Evolutionary conservation across 2,113 vertebrate genomes (phyloP).

Genomic region (Centropristis striata): DNA sequence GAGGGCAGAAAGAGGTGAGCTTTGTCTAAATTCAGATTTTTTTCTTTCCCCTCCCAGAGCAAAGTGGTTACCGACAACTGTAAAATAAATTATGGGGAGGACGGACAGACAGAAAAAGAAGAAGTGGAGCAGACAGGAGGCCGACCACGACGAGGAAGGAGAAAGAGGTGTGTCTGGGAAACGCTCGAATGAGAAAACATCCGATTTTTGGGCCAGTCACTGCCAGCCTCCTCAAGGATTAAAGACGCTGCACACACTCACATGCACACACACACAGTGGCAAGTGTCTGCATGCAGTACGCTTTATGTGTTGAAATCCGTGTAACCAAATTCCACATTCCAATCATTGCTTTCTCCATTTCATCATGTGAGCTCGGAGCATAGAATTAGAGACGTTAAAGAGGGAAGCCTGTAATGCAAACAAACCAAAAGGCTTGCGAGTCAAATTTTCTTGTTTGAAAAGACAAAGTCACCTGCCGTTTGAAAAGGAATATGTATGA

Average conservation of each 20-base stretch:
- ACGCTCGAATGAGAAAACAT: slow-evolving; percentile 78
- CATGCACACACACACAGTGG: slow-evolving; percentile 16
- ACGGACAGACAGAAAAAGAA: neutral
- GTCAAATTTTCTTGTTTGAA: too few relatives aligned
- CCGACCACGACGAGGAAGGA: neutral
- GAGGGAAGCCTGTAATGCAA: neutral
- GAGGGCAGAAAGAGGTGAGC: slow-evolving; percentile 35
- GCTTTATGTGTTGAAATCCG: slow-evolving; percentile 79
- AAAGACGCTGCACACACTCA: slow-evolving; percentile 45
- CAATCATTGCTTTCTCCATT: slow-evolving; percentile 73
- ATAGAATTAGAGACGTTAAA: slow-evolving; percentile 11
- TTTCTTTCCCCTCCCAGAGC: neutral
- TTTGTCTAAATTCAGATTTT: slow-evolving; percentile 48
- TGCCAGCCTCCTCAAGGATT: slow-evolving; percentile 69
- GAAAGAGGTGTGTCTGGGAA: slow-evolving; percentile 78
- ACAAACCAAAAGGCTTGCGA: neutral
- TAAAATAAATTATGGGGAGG: slow-evolving; percentile 51
- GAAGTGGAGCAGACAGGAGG: slow-evolving; percentile 25
- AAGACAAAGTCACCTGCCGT: neutral
- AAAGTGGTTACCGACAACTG: slow-evolving; percentile 34
- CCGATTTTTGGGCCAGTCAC: slow-evolving; percentile 79
- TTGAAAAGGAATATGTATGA: neutral
- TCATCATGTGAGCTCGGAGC: slow-evolving; percentile 58
- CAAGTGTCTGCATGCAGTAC: slow-evolving; percentile 78
- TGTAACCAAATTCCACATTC: slow-evolving; percentile 76